A percentile compares a stretch with the other conserved stretches of the same genome.
Conservation (phyloP, 2,113 vertebrate species). For the Peromyscus leucopus region DNA sequence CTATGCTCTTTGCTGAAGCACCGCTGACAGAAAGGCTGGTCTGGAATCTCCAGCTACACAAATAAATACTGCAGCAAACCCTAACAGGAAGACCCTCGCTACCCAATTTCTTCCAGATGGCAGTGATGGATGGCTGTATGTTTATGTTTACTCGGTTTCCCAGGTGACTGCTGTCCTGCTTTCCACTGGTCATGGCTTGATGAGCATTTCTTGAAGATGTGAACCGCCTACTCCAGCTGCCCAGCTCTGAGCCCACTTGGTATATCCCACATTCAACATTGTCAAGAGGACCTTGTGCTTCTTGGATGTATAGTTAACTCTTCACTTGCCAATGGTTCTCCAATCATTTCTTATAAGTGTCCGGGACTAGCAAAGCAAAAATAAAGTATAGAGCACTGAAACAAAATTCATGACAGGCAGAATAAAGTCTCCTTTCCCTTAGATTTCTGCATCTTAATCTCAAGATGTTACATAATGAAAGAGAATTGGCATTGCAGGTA, state of each 20-base stretch:
- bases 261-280: slow-evolving; percentile 20
- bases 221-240: slow-evolving; percentile 32
- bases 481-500: neutral
- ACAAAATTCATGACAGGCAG: neutral
- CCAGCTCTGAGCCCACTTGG: slow-evolving; percentile 27
- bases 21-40: slow-evolving; percentile 86
- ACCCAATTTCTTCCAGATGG: slow-evolving; percentile 96
- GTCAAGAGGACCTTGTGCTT: slow-evolving; percentile 60
- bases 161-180: slow-evolving; percentile 88
- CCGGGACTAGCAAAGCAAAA: neutral
- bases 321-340: slow-evolving; percentile 19
- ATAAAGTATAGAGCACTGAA: neutral
- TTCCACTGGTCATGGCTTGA: slow-evolving; percentile 86
- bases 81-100: slow-evolving; percentile 89
- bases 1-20: slow-evolving; percentile 86
- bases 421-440: neutral
- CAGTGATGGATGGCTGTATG: slow-evolving; percentile 94
- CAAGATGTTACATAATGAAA: neutral
- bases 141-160: slow-evolving; percentile 93
- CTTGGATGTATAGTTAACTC: slow-evolving; percentile 72
- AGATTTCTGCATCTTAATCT: neutral
- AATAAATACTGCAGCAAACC: slow-evolving; percentile 93
- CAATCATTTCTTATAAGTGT: neutral
- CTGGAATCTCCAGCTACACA: slow-evolving; percentile 91
- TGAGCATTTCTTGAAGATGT: slow-evolving; percentile 81